Evolutionary conservation across 2,888 invertebrate species (phyloP).

Genomic region (Deilephila elpenor): DNA sequence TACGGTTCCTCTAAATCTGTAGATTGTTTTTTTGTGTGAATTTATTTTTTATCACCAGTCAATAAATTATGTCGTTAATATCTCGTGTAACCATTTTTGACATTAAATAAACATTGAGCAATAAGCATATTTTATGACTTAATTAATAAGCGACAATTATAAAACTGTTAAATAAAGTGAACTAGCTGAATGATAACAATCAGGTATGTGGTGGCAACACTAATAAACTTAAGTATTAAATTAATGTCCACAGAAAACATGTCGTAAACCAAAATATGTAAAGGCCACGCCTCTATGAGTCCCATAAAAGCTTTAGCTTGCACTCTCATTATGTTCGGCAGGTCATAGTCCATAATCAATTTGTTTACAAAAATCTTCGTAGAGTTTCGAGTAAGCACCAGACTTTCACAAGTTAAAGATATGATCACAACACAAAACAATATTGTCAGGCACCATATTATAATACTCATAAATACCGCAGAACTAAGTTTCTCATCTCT

Average conservation of each 20-base stretch:
- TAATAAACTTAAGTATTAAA: slow-evolving; percentile 65
- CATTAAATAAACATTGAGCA: too few species aligned
- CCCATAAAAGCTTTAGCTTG: slow-evolving; percentile 67
- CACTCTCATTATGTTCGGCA: slow-evolving; percentile 56
- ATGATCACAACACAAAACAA: slow-evolving; percentile 51
- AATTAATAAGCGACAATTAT: too few species aligned
- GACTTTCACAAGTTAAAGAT: slow-evolving; percentile 55
- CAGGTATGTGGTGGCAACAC: slow-evolving; percentile 66
- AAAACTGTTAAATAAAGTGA: slow-evolving; percentile 52
- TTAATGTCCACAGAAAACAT: slow-evolving; percentile 67
- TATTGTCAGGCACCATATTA: slow-evolving; percentile 53
- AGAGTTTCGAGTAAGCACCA: slow-evolving; percentile 51
- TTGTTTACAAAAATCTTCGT: slow-evolving; percentile 61
- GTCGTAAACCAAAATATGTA: slow-evolving; percentile 57
- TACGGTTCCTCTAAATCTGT: slow-evolving; percentile 27
- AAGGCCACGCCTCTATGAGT: slow-evolving; percentile 60
- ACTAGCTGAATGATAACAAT: slow-evolving; percentile 68
- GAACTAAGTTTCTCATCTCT: slow-evolving; percentile 40
- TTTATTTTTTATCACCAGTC: slow-evolving; percentile 15
- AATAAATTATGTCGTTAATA: slow-evolving; percentile 3
- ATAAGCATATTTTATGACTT: too few species aligned
- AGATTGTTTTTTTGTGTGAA: not conserved
- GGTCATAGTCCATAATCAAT: slow-evolving; percentile 63
- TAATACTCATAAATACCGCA: slow-evolving; percentile 46
- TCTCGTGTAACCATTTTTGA: not conserved